Percentiles rank a stretch among this genome's conserved stretches.
These are phyloP conservation scores for Coelopa frigida DNA, from an alignment of 1,140 invertebrate genomes.

Conservation along the genomic window DNA sequence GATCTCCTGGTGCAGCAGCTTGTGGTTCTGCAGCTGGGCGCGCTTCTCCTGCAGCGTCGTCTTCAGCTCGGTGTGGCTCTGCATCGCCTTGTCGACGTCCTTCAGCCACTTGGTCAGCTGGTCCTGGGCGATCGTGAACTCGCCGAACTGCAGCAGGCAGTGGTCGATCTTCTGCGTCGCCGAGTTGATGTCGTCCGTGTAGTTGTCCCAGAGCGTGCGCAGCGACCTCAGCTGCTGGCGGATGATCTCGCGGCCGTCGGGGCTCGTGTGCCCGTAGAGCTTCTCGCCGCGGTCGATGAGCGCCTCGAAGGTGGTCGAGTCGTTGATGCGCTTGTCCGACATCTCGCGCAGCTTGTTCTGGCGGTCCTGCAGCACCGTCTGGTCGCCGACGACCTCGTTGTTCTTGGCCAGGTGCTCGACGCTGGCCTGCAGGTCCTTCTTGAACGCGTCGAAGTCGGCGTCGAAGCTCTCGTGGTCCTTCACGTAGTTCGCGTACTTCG, in stretches of 20 bases:
- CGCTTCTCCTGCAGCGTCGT: constrained; percentile 88
- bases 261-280: constrained; percentile 85
- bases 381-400: constrained; percentile 80
- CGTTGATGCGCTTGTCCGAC: constrained; percentile 70
- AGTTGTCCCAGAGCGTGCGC: constrained; percentile 77
- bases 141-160: constrained; percentile 81
- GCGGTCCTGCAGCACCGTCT: constrained; percentile 73
- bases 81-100: constrained; percentile 86
- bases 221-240: constrained; percentile 79
- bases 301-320: constrained; percentile 75
- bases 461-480: constrained; percentile 81
- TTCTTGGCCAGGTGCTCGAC: constrained; percentile 66
- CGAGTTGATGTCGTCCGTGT: constrained; percentile 73
- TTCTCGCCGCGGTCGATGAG: constrained; percentile 85
- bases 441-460: constrained; percentile 65
- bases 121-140: constrained; percentile 80
- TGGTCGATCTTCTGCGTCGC: constrained; percentile 77
- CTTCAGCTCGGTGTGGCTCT: constrained; percentile 83
- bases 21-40: constrained; percentile 88
- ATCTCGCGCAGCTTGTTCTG: constrained; percentile 77
- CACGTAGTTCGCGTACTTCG: constrained; percentile 73
- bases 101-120: constrained; percentile 87
- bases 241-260: constrained; percentile 86
- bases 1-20: constrained; percentile 92
- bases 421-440: constrained; percentile 65